Conservation (phyloP, 2,797 vertebrate genomes). For the Notamacropus eugenii region DNA sequence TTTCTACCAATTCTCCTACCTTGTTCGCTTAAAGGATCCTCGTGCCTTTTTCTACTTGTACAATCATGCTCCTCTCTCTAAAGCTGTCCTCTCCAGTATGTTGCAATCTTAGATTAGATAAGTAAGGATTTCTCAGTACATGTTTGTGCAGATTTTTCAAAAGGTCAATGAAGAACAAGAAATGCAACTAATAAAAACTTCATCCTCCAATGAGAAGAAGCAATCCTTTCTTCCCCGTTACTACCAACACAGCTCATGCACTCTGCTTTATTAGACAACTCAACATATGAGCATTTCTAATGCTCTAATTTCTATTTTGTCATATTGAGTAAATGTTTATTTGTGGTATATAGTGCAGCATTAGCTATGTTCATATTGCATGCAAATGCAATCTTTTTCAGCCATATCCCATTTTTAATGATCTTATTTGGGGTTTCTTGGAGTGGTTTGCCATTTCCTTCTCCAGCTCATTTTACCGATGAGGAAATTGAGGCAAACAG, state of each 20-base stretch:
- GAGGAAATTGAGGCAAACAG: neutral
- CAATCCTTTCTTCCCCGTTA: neutral
- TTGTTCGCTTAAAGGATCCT: neutral
- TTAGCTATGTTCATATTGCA: neutral
- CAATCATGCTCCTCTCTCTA: neutral
- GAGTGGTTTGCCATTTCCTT: neutral
- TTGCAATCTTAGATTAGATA: conserved; percentile 49
- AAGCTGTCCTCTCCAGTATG: neutral
- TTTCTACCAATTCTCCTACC: neutral
- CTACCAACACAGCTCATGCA: conserved; percentile 63
- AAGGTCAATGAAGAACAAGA: conserved; percentile 78
- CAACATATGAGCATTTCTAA: neutral
- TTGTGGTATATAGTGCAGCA: neutral
- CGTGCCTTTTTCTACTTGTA: neutral
- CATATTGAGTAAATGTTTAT: neutral
- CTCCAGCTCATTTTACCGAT: neutral
- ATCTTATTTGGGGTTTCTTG: neutral
- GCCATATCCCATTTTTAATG: neutral
- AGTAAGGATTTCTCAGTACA: conserved; percentile 32
- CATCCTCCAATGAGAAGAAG: conserved; percentile 66
- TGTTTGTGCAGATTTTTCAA: conserved; percentile 73
- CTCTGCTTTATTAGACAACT: conserved; percentile 54
- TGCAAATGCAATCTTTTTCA: neutral
- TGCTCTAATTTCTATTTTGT: neutral
- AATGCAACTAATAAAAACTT: conserved; percentile 76